These are phyloP conservation scores for Chionoecetes opilio DNA, from an alignment of 1,140 invertebrate genomes.

Conservation along the genomic window DNA sequence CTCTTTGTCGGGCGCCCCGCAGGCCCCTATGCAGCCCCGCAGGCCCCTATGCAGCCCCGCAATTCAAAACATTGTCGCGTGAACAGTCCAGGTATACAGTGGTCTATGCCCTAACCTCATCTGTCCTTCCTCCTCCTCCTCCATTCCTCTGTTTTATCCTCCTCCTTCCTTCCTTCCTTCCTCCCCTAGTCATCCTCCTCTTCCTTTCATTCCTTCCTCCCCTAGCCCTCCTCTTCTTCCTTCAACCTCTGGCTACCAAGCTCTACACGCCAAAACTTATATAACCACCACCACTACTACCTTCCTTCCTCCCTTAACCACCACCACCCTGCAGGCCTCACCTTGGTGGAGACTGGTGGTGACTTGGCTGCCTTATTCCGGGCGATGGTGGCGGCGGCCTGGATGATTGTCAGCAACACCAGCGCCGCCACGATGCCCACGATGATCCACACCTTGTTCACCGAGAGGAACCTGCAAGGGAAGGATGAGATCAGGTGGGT, in stretches of 20 bases:
- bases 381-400: constrained; percentile 92
- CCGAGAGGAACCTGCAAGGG: constrained; percentile 83
- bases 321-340: constrained; percentile 82
- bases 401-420: constrained; percentile 90
- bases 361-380: constrained; percentile 84
- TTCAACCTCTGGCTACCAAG: too few relatives aligned
- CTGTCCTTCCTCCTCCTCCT: background rate
- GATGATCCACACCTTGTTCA: constrained; percentile 92
- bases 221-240: background rate
- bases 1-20: too few relatives aligned
- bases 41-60: too few relatives aligned
- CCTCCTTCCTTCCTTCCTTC: background rate
- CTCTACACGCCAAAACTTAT: too few relatives aligned
- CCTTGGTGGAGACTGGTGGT: constrained; percentile 86
- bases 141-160: background rate
- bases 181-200: background rate
- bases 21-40: too few relatives aligned
- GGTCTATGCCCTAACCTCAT: background rate
- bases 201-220: too few relatives aligned
- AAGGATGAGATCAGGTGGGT: too few relatives aligned
- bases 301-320: too few relatives aligned
- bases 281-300: background rate
- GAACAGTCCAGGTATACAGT: too few relatives aligned
- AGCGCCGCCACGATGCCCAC: constrained; percentile 92
- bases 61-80: too few relatives aligned